Percentiles rank a stretch among this genome's conserved stretches.
Conservation (phyloP, 2,797 vertebrate species). For the Brachymystax lenok region DNA sequence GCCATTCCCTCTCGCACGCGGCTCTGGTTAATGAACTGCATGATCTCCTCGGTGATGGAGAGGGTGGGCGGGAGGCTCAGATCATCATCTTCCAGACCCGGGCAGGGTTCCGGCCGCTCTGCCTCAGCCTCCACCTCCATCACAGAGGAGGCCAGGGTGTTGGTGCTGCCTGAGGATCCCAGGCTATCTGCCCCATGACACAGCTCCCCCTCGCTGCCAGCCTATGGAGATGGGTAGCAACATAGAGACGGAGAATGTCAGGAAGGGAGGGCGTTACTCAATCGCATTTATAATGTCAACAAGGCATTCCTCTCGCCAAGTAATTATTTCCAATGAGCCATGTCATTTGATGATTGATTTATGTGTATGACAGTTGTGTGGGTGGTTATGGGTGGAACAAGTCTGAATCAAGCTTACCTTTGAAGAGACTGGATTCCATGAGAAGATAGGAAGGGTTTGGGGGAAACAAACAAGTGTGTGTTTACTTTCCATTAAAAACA, state of each 20-base stretch:
- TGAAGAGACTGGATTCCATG: slow-evolving; percentile 50
- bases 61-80: slow-evolving; percentile 71
- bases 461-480: background rate
- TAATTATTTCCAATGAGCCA: background rate
- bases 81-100: slow-evolving; percentile 60
- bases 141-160: slow-evolving; percentile 72
- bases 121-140: slow-evolving; percentile 71
- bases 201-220: slow-evolving; percentile 80
- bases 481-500: background rate
- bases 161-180: slow-evolving; percentile 68
- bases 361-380: background rate
- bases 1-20: slow-evolving; percentile 62
- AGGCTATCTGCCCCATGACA: slow-evolving; percentile 58
- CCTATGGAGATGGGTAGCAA: slow-evolving; percentile 37
- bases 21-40: slow-evolving; percentile 86
- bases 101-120: background rate
- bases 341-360: background rate
- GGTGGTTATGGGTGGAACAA: background rate
- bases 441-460: slow-evolving; percentile 4
- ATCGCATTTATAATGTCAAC: background rate
- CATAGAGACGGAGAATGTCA: background rate
- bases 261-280: background rate
- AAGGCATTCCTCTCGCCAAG: background rate
- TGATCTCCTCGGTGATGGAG: slow-evolving; percentile 89
- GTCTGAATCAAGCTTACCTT: slow-evolving; percentile 60